Evolutionary conservation across 2,888 invertebrate species (phyloP).

Genomic region (Ptychoptera contaminata): DNA sequence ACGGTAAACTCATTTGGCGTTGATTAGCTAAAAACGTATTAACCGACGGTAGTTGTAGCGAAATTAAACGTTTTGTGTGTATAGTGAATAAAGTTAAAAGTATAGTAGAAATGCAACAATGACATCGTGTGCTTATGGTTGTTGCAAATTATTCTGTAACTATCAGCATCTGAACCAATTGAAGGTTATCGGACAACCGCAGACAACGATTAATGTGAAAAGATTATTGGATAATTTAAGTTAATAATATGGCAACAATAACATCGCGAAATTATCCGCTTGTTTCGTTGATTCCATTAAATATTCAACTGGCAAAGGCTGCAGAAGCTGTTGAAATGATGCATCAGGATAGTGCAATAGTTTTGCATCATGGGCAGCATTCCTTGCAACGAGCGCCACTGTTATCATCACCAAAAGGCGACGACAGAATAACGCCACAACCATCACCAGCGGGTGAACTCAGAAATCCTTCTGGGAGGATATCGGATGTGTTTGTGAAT

Average conservation of each 20-base stretch:
- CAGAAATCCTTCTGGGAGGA: no score
- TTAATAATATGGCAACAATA: constrained; percentile 16
- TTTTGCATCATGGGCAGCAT: background rate
- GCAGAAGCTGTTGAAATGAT: background rate
- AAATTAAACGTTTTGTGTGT: no score
- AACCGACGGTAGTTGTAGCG: no score
- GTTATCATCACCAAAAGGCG: background rate
- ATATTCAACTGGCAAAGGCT: background rate
- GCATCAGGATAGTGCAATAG: background rate
- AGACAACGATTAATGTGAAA: background rate
- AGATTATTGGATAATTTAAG: background rate
- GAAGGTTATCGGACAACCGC: background rate
- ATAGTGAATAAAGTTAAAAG: background rate
- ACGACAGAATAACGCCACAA: background rate
- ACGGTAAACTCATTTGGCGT: no score
- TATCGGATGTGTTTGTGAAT: no score
- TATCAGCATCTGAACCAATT: background rate
- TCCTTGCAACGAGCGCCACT: background rate
- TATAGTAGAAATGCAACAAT: no score
- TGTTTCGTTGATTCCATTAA: constrained; percentile 7
- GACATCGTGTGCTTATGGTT: no score
- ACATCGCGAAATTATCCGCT: constrained; percentile 13
- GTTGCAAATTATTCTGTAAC: no score
- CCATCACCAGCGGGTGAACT: background rate
- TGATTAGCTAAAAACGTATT: no score